These are phyloP conservation scores for Bellardia bayeri DNA, from an alignment of 2,888 invertebrate genomes.

Conservation along the genomic window DNA sequence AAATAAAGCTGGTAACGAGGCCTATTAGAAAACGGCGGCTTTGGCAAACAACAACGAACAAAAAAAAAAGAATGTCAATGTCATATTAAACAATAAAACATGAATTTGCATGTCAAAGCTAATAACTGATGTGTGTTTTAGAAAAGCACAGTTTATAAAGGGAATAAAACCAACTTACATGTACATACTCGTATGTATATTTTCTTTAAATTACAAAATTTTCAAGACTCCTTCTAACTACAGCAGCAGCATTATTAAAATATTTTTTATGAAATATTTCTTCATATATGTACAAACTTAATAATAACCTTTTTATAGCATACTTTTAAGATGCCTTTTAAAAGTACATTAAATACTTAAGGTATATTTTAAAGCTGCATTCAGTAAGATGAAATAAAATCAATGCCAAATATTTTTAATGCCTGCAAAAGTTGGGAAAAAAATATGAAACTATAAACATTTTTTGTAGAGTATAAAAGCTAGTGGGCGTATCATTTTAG, in stretches of 20 bases:
- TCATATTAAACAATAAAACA: slow-evolving; percentile 63
- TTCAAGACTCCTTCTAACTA: too few species aligned
- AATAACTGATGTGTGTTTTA: slow-evolving; percentile 12
- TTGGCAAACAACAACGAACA: not conserved
- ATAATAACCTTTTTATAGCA: slow-evolving; percentile 11
- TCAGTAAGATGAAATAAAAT: not conserved
- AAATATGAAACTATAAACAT: not conserved
- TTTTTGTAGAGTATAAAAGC: not conserved
- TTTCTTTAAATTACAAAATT: too few species aligned
- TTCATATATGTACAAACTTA: not conserved
- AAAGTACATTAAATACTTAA: slow-evolving; percentile 53
- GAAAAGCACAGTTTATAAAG: not conserved
- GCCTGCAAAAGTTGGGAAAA: not conserved
- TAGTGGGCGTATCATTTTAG: too few species aligned
- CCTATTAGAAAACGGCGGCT: not conserved
- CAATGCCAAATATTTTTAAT: not conserved
- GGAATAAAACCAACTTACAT: too few species aligned
- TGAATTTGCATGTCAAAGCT: slow-evolving; percentile 46
- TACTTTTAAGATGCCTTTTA: slow-evolving; percentile 28
- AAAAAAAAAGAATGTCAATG: slow-evolving; percentile 57
- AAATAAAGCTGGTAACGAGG: slow-evolving; percentile 42
- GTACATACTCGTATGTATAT: too few species aligned
- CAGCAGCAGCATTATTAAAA: too few species aligned
- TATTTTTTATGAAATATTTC: not conserved
- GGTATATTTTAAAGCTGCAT: slow-evolving; percentile 4